A percentile compares a stretch with the other conserved stretches of the same genome.
Evolutionary conservation across 2,113 vertebrate genomes (phyloP).

Genomic region (Phoenicopterus ruber): DNA sequence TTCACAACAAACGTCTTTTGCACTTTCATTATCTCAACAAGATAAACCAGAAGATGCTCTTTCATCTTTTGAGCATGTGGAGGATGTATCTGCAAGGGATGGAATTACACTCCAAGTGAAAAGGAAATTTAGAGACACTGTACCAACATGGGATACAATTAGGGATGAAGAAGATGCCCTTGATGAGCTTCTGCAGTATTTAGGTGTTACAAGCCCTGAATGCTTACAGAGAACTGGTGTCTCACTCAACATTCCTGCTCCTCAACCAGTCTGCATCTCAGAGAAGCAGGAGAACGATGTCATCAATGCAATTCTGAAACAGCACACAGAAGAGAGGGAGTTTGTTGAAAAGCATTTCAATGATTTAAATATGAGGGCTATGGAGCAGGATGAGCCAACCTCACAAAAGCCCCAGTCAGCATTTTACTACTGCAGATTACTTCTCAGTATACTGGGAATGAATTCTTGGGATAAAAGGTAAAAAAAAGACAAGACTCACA

Average conservation of each 20-base stretch:
- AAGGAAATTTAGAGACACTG: constrained; percentile 86
- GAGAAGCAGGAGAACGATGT: constrained; percentile 99
- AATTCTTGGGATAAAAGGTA: constrained; percentile 99
- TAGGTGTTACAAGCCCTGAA: constrained; percentile 92
- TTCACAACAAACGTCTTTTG: constrained; percentile 70
- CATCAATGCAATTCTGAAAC: constrained; percentile 96
- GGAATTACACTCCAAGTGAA: constrained; percentile 82
- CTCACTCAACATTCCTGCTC: constrained; percentile 93
- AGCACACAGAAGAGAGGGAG: constrained; percentile 91
- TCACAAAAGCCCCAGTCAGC: constrained; percentile 90
- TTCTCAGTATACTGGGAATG: constrained; percentile 97
- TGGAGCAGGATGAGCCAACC: constrained; percentile 86
- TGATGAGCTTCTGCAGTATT: constrained; percentile 95
- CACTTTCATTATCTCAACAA: constrained; percentile 70
- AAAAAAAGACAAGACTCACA: not conserved
- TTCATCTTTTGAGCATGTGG: constrained; percentile 63
- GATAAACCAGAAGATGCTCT: constrained; percentile 72
- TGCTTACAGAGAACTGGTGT: constrained; percentile 93
- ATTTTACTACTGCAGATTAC: constrained; percentile 97
- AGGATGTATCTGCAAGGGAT: constrained; percentile 76
- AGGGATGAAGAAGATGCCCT: constrained; percentile 90
- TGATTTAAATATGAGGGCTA: constrained; percentile 90
- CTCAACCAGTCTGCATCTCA: constrained; percentile 90
- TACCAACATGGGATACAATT: constrained; percentile 92
- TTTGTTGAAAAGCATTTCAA: constrained; percentile 88